Base-by-base conservation (phyloP, 1,140 invertebrate genomes). In the Drosophila aff. region DNA sequence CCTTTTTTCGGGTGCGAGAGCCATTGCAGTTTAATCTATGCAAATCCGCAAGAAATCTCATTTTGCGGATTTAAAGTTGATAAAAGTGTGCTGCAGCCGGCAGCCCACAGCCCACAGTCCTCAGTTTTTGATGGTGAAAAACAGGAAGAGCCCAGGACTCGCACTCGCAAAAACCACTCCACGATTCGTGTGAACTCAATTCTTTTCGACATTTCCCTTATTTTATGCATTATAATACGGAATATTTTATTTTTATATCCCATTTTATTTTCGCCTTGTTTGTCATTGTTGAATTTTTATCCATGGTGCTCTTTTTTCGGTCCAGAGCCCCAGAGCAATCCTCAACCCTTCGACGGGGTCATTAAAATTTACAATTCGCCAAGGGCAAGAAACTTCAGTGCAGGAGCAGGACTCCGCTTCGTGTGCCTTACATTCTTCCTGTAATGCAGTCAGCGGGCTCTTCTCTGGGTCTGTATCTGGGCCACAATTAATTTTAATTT, bases 61-160 rank as follows among this genome's bases (percentile, higher is more conserved):
- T 90, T 89, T 89, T 89, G 84, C 26, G 85, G 85, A 72, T 79
- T 89, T 89, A 76, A 84, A 89, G 65, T 89, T 89, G 72, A 89
- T 84, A 79, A 65, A 89, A 79, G 38, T 72, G 61, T 50, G 76
- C 44, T 71, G 72, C 68, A 78, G 83, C 52, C 69, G 9, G 26
- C 33, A 10, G 26, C 23, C 11, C 53, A 41, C 18, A 21, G 26
- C 26, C 26, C 26, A 28, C 26, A 31, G 52, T 6, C 33, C 21
- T 57, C 49, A 50, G 43, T 21, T 57, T 23, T 69, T 71, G 65
- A 67, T 55, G 67, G 33, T 33, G 47, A n/a, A 72, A 73, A 73
- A 23, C 60, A 72, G 59, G 46, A 58, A 21, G 21, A 43, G 43
- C 58, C 58, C 52, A 40, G 44, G 53, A 28, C 23, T 67, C 28